These are phyloP conservation scores for Oncorhynchus clarkii DNA, from an alignment of 2,113 vertebrate species.

Conservation along the genomic window DNA sequence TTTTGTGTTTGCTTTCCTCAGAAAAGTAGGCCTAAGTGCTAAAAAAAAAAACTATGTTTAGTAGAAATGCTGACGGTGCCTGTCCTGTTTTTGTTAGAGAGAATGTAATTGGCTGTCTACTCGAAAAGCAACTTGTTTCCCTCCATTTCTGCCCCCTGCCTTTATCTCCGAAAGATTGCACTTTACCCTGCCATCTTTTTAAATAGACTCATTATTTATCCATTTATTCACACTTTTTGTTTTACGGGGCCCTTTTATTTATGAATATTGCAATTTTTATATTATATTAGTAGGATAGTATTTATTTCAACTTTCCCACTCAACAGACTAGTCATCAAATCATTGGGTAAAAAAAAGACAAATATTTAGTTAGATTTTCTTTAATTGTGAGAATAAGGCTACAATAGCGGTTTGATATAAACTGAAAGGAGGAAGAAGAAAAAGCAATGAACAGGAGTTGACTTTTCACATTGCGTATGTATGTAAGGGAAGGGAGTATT, in stretches of 20 bases:
- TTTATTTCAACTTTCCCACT: constrained; percentile 31
- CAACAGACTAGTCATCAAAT: constrained; percentile 20
- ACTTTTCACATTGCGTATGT: constrained; percentile 3
- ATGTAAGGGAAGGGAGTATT: constrained; percentile 1
- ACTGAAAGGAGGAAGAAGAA: constrained; percentile 18
- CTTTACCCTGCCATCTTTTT: constrained; percentile 61
- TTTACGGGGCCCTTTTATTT: constrained; percentile 56
- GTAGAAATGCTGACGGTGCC: constrained; percentile 26
- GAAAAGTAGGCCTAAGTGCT: not conserved
- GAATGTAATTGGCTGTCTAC: constrained; percentile 32
- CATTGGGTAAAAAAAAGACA: constrained; percentile 37
- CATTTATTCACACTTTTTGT: constrained; percentile 54
- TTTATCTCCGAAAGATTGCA: constrained; percentile 57
- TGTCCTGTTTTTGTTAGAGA: constrained; percentile 15
- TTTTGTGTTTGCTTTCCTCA: not conserved
- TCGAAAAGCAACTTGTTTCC: not conserved
- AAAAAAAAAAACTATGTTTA: constrained; percentile 5
- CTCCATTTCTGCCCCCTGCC: constrained; percentile 40
- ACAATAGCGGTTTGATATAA: constrained; percentile 28
- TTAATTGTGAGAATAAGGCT: constrained; percentile 38
- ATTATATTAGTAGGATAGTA: constrained; percentile 34
- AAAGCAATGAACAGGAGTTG: not conserved
- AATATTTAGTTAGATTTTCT: constrained; percentile 46
- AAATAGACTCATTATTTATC: constrained; percentile 63
- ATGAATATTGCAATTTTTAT: constrained; percentile 51